Evolutionary conservation across 2,888 invertebrate genomes (phyloP).

Genomic region (Ctena decussata): DNA sequence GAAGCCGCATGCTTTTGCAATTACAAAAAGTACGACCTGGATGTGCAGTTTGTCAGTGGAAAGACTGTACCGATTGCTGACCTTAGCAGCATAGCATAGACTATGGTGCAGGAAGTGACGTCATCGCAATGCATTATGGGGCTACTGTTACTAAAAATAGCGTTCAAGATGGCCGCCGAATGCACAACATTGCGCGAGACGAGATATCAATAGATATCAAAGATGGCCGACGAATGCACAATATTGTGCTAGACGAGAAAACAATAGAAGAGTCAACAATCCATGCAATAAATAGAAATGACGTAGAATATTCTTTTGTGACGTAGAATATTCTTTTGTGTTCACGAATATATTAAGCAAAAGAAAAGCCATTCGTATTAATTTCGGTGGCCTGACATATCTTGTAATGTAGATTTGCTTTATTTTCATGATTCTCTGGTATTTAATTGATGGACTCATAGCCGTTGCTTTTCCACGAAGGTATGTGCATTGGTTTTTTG

Average conservation of each 20-base stretch:
- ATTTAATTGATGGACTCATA: not conserved
- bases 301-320: not conserved
- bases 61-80: not conserved
- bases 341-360: not conserved
- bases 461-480: not conserved
- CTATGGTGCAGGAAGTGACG: not conserved
- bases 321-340: not conserved
- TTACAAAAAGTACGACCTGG: constrained; percentile 24
- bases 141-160: not conserved
- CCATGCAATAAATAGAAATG: not conserved
- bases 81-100: too few relatives aligned
- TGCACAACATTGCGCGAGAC: not conserved
- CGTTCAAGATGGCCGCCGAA: not conserved
- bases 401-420: too few relatives aligned
- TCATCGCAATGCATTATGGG: not conserved
- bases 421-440: too few relatives aligned
- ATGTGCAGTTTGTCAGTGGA: not conserved
- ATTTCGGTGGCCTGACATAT: not conserved
- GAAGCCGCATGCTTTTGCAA: constrained; percentile 35
- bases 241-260: not conserved
- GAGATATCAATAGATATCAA: not conserved
- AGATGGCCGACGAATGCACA: not conserved
- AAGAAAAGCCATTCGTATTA: not conserved
- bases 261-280: not conserved
- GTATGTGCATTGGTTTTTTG: not conserved